Base-by-base conservation (phyloP, 2,888 invertebrate species). In the Acleris cristana region DNA sequence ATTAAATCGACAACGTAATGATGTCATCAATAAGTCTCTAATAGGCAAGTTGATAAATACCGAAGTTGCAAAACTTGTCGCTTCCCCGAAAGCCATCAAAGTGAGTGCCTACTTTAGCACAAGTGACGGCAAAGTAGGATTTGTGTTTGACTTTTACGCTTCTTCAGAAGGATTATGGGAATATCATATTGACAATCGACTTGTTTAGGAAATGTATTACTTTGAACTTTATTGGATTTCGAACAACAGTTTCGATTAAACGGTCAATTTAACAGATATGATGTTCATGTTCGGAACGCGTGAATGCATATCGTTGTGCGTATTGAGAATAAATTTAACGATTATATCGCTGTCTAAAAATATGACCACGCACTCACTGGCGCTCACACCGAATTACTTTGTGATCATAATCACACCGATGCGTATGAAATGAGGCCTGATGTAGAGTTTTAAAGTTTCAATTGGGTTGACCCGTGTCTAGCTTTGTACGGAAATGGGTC, bases 61-160 rank as follows among this genome's bases (percentile, higher is more conserved):
- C 84, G 85, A 90, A 90, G 87, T 90, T 90, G 85, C 80, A 87
- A 89, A 90, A 90, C 86, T 86, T 82, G 81, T 84, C 87, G 85
- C 81, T 83, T 84, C 85, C 85, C 85, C 84, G 84, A 85, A 84
- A 85, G 88, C 88, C 89, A 87, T 90, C 90, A 90, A 81, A 83
- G 88, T 82, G 82, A 88, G 85, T 87, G 90, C 85, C 89, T 89
- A 90, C 91, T 92, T 91, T 86, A 82, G 80, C 81, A 75, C 83
- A 91, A 92, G 87, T 91, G 90, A 84, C 81, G 80, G 80, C 79
- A 90, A 92, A 92, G 92, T 90, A 90, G 91, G 91, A 92, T 92
- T 91, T 88, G 82, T 84, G 85, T 86, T 83, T 84, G 86, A 85
- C 85, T 88, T 71, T 72, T 85, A 83, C 81, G 84, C 87, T 86